These are phyloP conservation scores for Apis dorsata DNA, from an alignment of 1,140 invertebrate species.

Conservation along the genomic window DNA sequence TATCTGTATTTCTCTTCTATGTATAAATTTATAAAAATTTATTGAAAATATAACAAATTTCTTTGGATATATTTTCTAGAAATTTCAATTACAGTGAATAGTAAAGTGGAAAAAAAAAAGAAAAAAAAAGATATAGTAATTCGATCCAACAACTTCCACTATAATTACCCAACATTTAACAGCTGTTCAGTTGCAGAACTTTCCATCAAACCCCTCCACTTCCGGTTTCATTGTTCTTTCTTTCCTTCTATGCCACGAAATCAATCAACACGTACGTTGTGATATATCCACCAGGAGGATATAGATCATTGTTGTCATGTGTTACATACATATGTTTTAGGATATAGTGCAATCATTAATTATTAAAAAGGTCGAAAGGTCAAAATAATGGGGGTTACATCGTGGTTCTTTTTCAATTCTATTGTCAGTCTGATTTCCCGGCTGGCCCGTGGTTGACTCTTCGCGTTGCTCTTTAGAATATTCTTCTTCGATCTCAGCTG, in stretches of 20 bases:
- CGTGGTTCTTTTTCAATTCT: too few species aligned
- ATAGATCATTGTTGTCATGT: slow-evolving; percentile 27
- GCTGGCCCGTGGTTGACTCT: slow-evolving; percentile 57
- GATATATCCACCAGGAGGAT: not conserved
- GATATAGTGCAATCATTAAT: slow-evolving; percentile 42
- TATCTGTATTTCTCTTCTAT: too few species aligned
- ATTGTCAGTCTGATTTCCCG: slow-evolving; percentile 58
- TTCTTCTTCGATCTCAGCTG: not conserved
- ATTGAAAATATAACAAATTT: too few species aligned
- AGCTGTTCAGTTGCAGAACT: slow-evolving; percentile 8
- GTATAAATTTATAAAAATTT: too few species aligned
- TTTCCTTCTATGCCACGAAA: not conserved
- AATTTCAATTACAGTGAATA: not conserved
- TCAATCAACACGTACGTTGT: not conserved
- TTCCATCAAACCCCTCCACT: not conserved
- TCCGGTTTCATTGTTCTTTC: slow-evolving; percentile 9
- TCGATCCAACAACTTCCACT: not conserved
- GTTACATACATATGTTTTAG: not conserved
- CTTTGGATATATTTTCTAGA: too few species aligned
- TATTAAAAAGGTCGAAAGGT: slow-evolving; percentile 65
- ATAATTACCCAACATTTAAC: not conserved
- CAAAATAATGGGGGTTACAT: not conserved
- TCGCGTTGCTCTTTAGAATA: not conserved
- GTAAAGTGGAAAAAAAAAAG: not conserved
- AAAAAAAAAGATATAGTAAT: not conserved